Evolutionary conservation across 1,140 invertebrate species (phyloP).

Genomic region (Carcinoscorpius rotundicauda): DNA sequence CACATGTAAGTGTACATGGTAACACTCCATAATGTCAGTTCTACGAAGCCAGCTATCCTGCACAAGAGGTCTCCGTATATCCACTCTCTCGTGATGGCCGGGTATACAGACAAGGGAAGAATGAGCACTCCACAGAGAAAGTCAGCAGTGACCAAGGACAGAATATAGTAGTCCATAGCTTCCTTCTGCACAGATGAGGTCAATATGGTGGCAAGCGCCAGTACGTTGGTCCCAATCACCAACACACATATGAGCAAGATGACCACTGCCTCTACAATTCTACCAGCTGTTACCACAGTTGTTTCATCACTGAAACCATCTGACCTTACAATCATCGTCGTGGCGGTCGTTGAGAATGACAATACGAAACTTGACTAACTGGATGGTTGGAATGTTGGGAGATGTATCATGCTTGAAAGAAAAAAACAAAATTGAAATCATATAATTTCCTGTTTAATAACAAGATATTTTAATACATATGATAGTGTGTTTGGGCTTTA

Average conservation of each 20-base stretch:
- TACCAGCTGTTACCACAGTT: not conserved
- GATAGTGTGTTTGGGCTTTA: too few species aligned
- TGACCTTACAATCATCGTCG: too few species aligned
- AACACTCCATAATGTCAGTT: constrained; percentile 80
- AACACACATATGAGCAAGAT: constrained; percentile 72
- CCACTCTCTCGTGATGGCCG: constrained; percentile 59
- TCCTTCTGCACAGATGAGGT: constrained; percentile 81
- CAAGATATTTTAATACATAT: too few species aligned
- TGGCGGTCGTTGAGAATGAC: too few species aligned
- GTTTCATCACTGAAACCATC: too few species aligned
- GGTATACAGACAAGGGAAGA: constrained; percentile 84
- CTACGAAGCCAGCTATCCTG: constrained; percentile 74
- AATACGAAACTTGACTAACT: too few species aligned
- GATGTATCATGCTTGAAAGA: too few species aligned
- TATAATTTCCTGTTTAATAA: too few species aligned
- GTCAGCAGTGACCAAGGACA: constrained; percentile 83
- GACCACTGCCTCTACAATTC: constrained; percentile 50
- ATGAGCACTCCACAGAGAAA: constrained; percentile 74
- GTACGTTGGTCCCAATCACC: constrained; percentile 74
- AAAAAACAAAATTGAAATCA: too few species aligned
- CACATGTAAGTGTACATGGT: constrained; percentile 92
- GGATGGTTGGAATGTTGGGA: too few species aligned
- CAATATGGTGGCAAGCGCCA: constrained; percentile 77
- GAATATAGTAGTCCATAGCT: constrained; percentile 83
- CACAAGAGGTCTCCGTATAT: constrained; percentile 77